Base-by-base conservation (phyloP, 2,113 vertebrate genomes). In the Poecilia latipinna region DNA sequence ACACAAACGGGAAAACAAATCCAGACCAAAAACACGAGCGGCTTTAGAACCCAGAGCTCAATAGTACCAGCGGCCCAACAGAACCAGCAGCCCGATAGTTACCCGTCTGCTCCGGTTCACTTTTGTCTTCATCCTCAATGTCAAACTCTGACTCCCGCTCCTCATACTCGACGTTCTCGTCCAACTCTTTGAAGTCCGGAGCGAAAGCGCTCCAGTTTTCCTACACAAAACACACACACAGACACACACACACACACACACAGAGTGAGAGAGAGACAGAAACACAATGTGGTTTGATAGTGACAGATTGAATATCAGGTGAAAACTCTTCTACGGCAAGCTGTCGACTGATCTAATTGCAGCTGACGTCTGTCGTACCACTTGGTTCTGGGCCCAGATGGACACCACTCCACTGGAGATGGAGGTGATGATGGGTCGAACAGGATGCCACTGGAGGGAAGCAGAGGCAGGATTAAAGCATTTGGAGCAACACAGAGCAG, bases 141-240 rank as follows among this genome's bases (percentile, higher is more conserved):
- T 99, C 98, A 24, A 99, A 99, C 85, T 99, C 98, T 0, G 98
- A 99, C 78, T 99, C 98, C 62, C 97, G 93, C 89, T 99, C 98
- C 78, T 99, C 98, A 1, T 99, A 99, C 65, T 99, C 98, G 33
- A 99, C 98, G 0, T 99, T 99, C 86, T 99, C 98, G 63, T 99
- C 98, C 92, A 99, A 86, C 83, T 99, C 98, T 90, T 99, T 99
- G 82, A 99, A 99, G 91, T 99, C 98, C 0, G 98, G 98, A 0
- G 98, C 98, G 68, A 99, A 99, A 1, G 98, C 98, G 61, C 98
- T 99, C 98, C 98, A 99, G 92, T 99, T 99, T 95, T 99, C 98
- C 98, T 99, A 71, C 4, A 76, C 51, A 80, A 75, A 86, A 82
- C 10, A 22, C 11, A 35, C 8, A 57, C 57, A 79, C 42, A 72